Base-by-base conservation (phyloP, 92 coral and sea anemone species). In the Micromussa lordhowensis region DNA sequence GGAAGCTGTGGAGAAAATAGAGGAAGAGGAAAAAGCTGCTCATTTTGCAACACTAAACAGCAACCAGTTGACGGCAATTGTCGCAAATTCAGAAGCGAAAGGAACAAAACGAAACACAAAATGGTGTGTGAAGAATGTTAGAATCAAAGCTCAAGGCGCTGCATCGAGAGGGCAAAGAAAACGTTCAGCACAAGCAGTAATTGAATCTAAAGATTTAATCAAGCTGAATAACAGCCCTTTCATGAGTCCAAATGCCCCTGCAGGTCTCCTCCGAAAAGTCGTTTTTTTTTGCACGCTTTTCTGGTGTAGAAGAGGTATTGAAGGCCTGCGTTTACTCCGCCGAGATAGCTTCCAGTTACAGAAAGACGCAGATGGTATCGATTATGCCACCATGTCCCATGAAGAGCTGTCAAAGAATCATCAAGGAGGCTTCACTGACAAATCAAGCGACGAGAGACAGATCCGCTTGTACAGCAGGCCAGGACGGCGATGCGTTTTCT, bases 251-350 rank as follows among this genome's bases (percentile, higher is more conserved):
- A 40, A 40, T 40, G 7, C 48, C 48, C 48, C 48, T 49, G 75
- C 15, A 57, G 90, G 91, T 34, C 91, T 92, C 21, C 90, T 89
- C 64, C 75, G 79, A 38, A 48, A 75, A 81, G 86, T 88, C 17
- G 84, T 92, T 90, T 88, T 80, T 26, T 35, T 30, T n/a, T 92
- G 84, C 58, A 19, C 81, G 24, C 88, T 92, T 73, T 88, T 78
- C 83, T 84, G 87, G 94, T 92, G 89, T 70, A 71, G 94, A 13
- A 69, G 87, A 40, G 92, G 92, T 38, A n/a, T n/a, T n/a, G n/a
- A n/a, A n/a, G n/a, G n/a, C n/a, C n/a, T n/a, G n/a, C n/a, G n/a
- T n/a, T n/a, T 76, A 89, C 94, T 91, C 51, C 71, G 79, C 71
- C 74, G 71, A 7, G 78, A 78, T 78, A 91, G 92, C 54, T 91